Evolutionary conservation across 2,888 invertebrate genomes (phyloP), one percentile per base, ranked within the genome.

Genomic region (Andrena bicolor): DNA sequence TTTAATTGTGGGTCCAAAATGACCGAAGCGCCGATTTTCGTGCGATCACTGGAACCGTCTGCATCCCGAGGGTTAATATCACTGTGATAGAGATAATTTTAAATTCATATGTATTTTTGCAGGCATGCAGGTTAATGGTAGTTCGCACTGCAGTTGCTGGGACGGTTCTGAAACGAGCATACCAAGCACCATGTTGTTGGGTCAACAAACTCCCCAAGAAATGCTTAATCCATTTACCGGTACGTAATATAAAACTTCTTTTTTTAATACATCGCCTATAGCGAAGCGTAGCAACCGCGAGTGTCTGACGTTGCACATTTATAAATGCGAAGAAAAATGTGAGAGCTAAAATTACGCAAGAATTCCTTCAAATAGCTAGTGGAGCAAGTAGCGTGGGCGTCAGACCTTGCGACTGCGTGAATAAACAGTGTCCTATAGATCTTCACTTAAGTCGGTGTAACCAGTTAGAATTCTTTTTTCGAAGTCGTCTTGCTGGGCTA

Each of bases 61-160:
- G 35, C 35, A 10, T 10, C 13, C 13, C 41, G 41, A 41, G 41
- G 16, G 41, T 41, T 41, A 41, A 41, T 41, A 41, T 13, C 4
- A 16, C 1, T 41, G 13, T 41, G 41, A 16, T 16, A 41, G 41
- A 41, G 41, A 41, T 16, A 1, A 41, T 16, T 16, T 41, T 41
- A 16, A 41, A 41, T 5, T 16, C 13, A 5, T 41, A 16, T 16
- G 41, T 26, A 13, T 58, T 32, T 53, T 79, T 75, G 13, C 73
- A 94, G 94, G 93, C 83, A 92, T 94, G 92, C 94, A 94, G 89
- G 91, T 93, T 41, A 94, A 94, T 85, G 93, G 93, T 82, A 93
- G 91, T 76, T 91, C 93, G 61, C 93, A 93, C 87, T 92, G 92
- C 80, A 90, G 91, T 75, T 92, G 93, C 82, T 94, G 94, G 94